phyloP scores from a whole-genome alignment of 2,113 vertebrate species.

The Charadrius vociferus region DNA sequence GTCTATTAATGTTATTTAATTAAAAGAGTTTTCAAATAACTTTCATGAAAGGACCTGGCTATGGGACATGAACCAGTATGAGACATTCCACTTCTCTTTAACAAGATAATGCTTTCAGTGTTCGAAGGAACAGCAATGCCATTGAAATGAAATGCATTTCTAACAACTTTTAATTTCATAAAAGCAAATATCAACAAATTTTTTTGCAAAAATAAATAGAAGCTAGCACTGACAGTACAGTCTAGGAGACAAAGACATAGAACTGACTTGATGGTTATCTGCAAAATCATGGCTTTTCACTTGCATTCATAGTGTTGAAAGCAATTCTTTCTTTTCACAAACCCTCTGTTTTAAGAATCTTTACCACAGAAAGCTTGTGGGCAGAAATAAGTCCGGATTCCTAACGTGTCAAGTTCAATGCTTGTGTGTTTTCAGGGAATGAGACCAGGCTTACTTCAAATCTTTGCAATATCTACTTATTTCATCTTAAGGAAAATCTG shows the following conservation, averaged over 20 bases:
- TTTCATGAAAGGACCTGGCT: background rate
- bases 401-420: background rate
- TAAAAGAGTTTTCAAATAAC: background rate
- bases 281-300: background rate
- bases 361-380: background rate
- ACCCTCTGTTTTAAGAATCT: background rate
- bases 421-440: background rate
- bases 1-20: background rate
- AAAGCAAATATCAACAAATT: background rate
- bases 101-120: background rate
- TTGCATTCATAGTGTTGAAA: background rate
- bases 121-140: background rate
- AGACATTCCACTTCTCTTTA: background rate
- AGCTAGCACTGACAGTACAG: background rate
- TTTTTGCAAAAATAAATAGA: background rate
- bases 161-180: background rate
- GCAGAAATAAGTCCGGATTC: background rate
- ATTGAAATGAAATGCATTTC: background rate
- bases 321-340: background rate
- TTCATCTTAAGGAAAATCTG: background rate
- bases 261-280: background rate
- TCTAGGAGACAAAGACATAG: background rate
- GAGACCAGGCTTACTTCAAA: background rate
- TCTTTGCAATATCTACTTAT: background rate
- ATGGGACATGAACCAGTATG: background rate